Evolutionary conservation across 2,113 vertebrate species (phyloP), one percentile per base, ranked within the genome.

Genomic region (Caranx ignobilis): DNA sequence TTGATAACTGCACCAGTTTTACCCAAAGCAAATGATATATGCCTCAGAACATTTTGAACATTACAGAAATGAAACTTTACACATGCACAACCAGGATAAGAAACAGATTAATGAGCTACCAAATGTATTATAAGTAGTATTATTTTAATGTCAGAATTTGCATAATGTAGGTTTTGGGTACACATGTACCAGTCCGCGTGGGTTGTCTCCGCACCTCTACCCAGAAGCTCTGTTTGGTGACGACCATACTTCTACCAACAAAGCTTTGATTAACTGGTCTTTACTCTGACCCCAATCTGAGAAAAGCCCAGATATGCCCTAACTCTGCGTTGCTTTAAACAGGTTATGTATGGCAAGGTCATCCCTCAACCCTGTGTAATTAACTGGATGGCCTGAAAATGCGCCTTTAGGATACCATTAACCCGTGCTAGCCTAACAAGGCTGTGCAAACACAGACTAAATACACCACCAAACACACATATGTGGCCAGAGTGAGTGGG

Each of bases 381-480:
- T 91, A 93, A 92, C 85, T 82, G 65, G 65, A 75, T 84, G 85
- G 82, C 69, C 79, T 56, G 63, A 87, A 85, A 91, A 87, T 60
- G 81, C 71, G 52, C 90, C 87, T 92, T 89, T 77, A 91, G 89
- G 88, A 89, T 77, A 90, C 84, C 87, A 93, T 95, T 93, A 94
- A 93, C 93, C 93, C 81, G 3, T 71, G 72, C 79, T 75, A 75
- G 88, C 77, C 84, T 86, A 91, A 90, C 87, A 81, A 90, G 75
- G 47, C 88, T 83, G 85, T 32, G 83, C 88, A 91, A 89, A 92
- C 80, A 88, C 64, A 21, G 60, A 69, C 81, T 80, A 83, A 90
- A 90, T 81, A 89, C 76, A 84, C 75, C 79, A 61, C 74, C 86
- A 90, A 89, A 93, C 67, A 90, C 84, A 86, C 83, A 87, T 82